Conservation (phyloP, 1,140 invertebrate species). For the Drosophila pallidifrons region DNA sequence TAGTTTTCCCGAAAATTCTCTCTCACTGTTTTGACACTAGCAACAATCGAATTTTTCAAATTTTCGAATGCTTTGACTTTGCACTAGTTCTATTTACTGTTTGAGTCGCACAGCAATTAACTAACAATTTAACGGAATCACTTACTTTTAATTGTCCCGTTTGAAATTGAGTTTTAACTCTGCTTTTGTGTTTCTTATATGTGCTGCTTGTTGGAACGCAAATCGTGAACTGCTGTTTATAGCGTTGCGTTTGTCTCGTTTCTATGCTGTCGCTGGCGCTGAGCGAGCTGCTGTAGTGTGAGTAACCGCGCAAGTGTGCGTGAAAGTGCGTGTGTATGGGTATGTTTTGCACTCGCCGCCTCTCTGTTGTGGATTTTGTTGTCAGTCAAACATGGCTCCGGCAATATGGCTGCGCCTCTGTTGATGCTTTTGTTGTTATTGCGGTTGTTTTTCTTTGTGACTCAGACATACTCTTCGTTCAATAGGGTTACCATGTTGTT, state of each 20-base stretch:
- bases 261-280: constrained; percentile 67
- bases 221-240: constrained; percentile 83
- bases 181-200: constrained; percentile 40
- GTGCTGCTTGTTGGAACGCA: constrained; percentile 67
- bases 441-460: constrained; percentile 56
- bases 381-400: constrained; percentile 68
- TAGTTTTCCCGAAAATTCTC: constrained; percentile 71
- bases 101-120: constrained; percentile 11
- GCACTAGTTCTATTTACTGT: constrained; percentile 14
- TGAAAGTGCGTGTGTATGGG: constrained; percentile 35
- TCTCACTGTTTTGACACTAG: constrained; percentile 28
- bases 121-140: constrained; percentile 46
- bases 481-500: constrained; percentile 57
- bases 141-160: constrained; percentile 56
- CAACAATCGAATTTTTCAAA: constrained; percentile 14
- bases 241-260: constrained; percentile 75
- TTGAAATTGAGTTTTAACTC: constrained; percentile 38
- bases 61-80: background rate
- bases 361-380: constrained; percentile 56
- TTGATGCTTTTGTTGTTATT: constrained; percentile 32
- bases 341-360: constrained; percentile 76
- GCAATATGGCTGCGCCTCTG: constrained; percentile 70
- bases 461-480: constrained; percentile 46
- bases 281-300: constrained; percentile 23
- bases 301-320: constrained; percentile 42